Base-by-base conservation (phyloP, 2,888 invertebrate species). In the Lasioglossum pauxillum region DNA sequence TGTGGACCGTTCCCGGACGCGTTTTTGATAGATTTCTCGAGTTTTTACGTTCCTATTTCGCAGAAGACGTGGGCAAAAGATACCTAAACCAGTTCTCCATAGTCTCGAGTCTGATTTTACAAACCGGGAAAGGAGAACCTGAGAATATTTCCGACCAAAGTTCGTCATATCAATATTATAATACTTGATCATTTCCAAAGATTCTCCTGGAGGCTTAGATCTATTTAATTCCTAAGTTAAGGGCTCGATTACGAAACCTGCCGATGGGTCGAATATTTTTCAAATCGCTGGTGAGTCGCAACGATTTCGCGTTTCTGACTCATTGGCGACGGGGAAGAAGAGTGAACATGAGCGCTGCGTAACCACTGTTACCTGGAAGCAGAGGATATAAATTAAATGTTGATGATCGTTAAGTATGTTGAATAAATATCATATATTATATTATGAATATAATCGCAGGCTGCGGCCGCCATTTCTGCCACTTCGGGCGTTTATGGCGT, bases 121-220 rank as follows among this genome's bases (percentile, higher is more conserved):
- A 27, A 84, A 44, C 53, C 44, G 78, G 27, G 14, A 12, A 23
- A 64, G 53, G n/a, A 75, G 44, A 77, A 77, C 53, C 35, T 80
- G 19, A 57, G n/a, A 90, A 80, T 75, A 76, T 88, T 84, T 90
- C 87, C 88, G 90, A 91, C 89, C 88, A 89, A 90, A 82, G 82
- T 79, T 88, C 84, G 77, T 71, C 86, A 91, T 91, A 86, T 91
- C 88, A 84, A n/a, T 75, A 71, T 78, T 31, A 23, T 81, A 73
- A 84, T 87, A 89, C 69, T 57, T 69, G 67, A 86, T 88, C 82
- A 88, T 85, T 90, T 90, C 49, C 35, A 69, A 67, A 60, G 69
- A 77, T 77, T 49, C 82, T 82, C 75, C 71, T 79, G 64, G 80
- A 82, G n/a, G 80, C 84, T 83, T 84, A 77, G 76, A 77, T 84